Evolutionary conservation across 2,888 invertebrate species (phyloP), one percentile per base, ranked within the genome.

Genomic region (Lordiphosa andalusiaca): DNA sequence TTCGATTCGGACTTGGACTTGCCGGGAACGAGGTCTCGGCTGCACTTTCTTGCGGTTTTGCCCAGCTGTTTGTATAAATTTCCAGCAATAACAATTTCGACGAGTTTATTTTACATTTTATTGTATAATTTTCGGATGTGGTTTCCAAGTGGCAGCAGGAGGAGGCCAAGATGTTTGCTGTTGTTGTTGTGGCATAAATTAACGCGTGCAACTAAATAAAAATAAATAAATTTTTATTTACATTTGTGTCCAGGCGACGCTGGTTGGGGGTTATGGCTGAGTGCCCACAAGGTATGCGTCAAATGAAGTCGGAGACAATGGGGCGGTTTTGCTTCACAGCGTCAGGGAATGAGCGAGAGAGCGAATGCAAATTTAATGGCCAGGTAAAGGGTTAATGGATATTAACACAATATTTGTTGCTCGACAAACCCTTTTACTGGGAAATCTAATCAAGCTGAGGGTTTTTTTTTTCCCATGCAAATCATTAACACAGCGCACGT

Each of bases 91-190:
- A 48, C 61, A 61, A 62, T 65, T 57, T 56, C 41, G 25, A 33
- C 63, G 71, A 75, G 83, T 56, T 80, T 73, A 83, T 71, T 77
- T 83, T 80, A 77, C 77, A 78, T 78, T 78, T 78, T 78, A 78
- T 83, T 78, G 77, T 78, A 78, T 78, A 78, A 78, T 78, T 83
- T 83, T 78, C 77, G 77, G 77, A 78, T 78, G 77, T 78, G 77
- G 77, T 78, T 83, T 65, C 60, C 58, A 35, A 39, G 21, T 25
- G 46, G 16, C 46, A 50, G 35, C 1, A 1, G 30, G 23, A 6
- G 19, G 13, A 35, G 36, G 59, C 64, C 58, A 42, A 52, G 23
- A 52, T 53, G 56, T 49, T 19, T 19, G 19, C 4, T 19, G 19
- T 19, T 19, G 19, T 19, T 19, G 19, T 41, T 68, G 62, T 57